A percentile compares a stretch with the other conserved stretches of the same genome.
These are phyloP conservation scores for Liolophura sinensis DNA, from an alignment of 1,140 invertebrate species.

Conservation along the genomic window DNA sequence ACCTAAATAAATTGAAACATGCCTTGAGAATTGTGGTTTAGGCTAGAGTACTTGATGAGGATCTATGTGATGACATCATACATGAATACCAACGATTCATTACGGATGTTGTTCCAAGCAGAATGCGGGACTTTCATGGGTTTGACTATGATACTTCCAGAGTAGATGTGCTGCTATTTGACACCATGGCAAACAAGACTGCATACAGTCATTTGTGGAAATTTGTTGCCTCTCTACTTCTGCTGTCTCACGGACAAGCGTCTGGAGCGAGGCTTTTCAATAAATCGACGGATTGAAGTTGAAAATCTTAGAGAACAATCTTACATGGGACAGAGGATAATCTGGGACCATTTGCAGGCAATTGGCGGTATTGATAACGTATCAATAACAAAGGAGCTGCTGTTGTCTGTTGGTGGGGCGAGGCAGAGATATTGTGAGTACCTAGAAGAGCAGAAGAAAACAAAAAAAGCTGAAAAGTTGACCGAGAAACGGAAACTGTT, in stretches of 20 bases:
- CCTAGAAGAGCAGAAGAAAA: slow-evolving; percentile 1
- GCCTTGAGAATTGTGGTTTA: neutral
- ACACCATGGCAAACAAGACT: slow-evolving; percentile 2
- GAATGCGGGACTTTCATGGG: too few species aligned
- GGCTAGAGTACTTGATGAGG: slow-evolving; percentile 13
- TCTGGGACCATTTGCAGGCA: neutral
- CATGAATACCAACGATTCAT: slow-evolving; percentile 3
- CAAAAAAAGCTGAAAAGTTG: too few species aligned
- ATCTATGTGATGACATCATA: neutral
- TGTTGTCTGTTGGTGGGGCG: neutral
- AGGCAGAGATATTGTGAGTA: neutral
- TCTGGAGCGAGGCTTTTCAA: slow-evolving; percentile 31
- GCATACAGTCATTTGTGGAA: slow-evolving; percentile 13
- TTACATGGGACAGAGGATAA: slow-evolving; percentile 2
- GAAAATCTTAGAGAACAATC: slow-evolving; percentile 2
- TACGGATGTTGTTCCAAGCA: neutral
- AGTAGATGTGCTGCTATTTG: slow-evolving; percentile 20
- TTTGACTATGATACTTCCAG: neutral
- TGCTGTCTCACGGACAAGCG: slow-evolving; percentile 35
- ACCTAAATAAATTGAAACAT: too few species aligned
- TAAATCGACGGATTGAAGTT: slow-evolving; percentile 16
- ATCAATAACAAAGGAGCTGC: slow-evolving; percentile 8
- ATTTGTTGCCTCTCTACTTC: slow-evolving; percentile 18
- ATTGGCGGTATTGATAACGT: slow-evolving; percentile 6
- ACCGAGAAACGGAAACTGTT: too few species aligned